Base-by-base conservation (phyloP, 2,888 invertebrate genomes). In the Amphiduros pacificus region DNA sequence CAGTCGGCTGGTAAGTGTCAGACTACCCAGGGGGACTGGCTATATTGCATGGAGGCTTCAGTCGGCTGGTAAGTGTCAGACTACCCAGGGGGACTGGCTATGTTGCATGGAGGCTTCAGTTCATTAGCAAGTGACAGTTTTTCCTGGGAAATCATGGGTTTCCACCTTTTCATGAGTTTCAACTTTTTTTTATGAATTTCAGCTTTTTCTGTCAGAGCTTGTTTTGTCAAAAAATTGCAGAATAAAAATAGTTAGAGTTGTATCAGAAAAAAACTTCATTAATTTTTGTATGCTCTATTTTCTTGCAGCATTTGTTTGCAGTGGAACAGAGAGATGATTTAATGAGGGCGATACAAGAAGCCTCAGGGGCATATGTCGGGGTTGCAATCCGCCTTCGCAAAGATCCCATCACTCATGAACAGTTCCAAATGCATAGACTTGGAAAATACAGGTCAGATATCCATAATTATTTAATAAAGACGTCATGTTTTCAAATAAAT, bases 381-480 rank as follows among this genome's bases (percentile, higher is more conserved):
- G 88, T 92, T 65, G 89, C 87, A 69, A 90, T 98, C 60, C 92
- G 92, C 84, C 89, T 93, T 67, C 85, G 92, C 61, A 89, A 90
- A 66, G 90, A 92, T 56, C 89, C 90, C 69, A 91, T 95, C 48
- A 90, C 91, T 0, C 84, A 92, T 69, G 92, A 94, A 71, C 92
- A 94, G 78, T 95, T 94, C 80, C 88, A 91, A 72, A 87, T 88
- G 68, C 91, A 93, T 80, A 86, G 95, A 79, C 90, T 99, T 81
- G 98, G 98, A 66, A 92, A 93, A 82, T 94, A 90, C 83, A 92
- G 93, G 93, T n/a, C n/a, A n/a, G n/a, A n/a, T n/a, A n/a, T n/a
- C n/a, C n/a, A n/a, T n/a, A n/a, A n/a, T n/a, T n/a, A n/a, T n/a
- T n/a, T n/a, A n/a, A n/a, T n/a, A n/a, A n/a, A n/a, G n/a, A n/a